A percentile compares a stretch with the other conserved stretches of the same genome.
Evolutionary conservation across 1,140 invertebrate species (phyloP).

Genomic region (Akabosia matsudoensis): DNA sequence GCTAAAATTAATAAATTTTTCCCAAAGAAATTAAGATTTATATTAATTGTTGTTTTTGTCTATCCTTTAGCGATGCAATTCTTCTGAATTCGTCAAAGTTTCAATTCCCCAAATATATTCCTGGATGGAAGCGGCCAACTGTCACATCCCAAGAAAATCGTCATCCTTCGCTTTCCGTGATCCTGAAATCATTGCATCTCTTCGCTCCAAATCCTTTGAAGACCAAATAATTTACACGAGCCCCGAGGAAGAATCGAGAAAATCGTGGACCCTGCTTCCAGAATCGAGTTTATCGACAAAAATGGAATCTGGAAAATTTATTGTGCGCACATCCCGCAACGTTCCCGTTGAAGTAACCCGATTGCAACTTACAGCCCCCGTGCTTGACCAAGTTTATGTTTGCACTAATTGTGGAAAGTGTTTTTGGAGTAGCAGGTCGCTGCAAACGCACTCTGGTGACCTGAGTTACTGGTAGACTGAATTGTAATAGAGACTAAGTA

Average conservation of each 20-base stretch:
- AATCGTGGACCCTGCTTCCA: background rate
- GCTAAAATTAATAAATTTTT: background rate
- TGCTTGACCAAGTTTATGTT: background rate
- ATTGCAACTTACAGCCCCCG: background rate
- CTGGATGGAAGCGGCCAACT: background rate
- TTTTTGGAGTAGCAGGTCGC: background rate
- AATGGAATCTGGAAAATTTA: too few species aligned
- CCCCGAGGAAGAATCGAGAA: background rate
- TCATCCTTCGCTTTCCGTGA: too few species aligned
- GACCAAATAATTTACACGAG: too few species aligned
- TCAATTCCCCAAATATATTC: background rate
- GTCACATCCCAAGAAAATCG: background rate
- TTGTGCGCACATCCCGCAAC: background rate
- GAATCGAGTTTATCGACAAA: too few species aligned
- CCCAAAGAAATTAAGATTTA: background rate
- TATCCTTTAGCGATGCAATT: constrained; percentile 2
- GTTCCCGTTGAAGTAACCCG: background rate
- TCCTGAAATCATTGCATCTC: too few species aligned
- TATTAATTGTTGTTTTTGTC: background rate
- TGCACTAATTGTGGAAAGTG: constrained; percentile 7
- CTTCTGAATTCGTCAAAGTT: background rate
- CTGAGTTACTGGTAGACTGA: too few species aligned
- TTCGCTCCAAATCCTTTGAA: too few species aligned
- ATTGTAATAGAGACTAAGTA: too few species aligned
- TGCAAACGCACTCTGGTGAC: too few species aligned